phyloP scores from a whole-genome alignment of 2,888 invertebrate genomes.

The Watsonalla binaria region DNA sequence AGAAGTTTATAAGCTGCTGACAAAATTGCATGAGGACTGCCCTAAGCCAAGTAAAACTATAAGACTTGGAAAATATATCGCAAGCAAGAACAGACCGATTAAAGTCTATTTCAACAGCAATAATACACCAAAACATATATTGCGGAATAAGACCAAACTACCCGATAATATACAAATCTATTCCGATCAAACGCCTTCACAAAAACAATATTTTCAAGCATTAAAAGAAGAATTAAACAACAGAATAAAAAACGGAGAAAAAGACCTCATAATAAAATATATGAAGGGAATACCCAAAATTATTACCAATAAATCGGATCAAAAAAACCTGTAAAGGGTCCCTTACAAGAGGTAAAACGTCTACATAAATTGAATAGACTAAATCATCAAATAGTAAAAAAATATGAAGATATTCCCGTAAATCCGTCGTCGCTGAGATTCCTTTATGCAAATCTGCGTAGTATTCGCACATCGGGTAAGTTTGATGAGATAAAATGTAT shows the following conservation, averaged over 20 bases:
- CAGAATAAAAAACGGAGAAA: conserved; percentile 18
- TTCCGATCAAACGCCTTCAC: conserved; percentile 20
- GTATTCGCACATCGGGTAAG: conserved; percentile 12
- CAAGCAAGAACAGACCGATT: conserved; percentile 14
- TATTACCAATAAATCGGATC: conserved; percentile 3
- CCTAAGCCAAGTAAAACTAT: conserved; percentile 15
- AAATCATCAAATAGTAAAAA: conserved; percentile 5
- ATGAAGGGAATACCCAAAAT: conserved; percentile 21
- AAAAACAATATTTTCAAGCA: conserved; percentile 13
- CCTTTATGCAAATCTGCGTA: conserved; percentile 15
- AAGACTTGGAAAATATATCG: conserved; percentile 19
- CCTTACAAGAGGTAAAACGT: background rate
- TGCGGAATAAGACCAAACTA: conserved; percentile 15
- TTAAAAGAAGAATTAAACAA: conserved; percentile 14
- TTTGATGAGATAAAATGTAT: conserved; percentile 16
- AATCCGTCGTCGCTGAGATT: conserved; percentile 6
- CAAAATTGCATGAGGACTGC: conserved; percentile 7
- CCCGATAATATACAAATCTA: conserved; percentile 15
- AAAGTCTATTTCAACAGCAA: conserved; percentile 16
- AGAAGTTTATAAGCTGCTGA: conserved; percentile 10
- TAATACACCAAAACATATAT: conserved; percentile 10
- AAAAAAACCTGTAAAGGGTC: conserved; percentile 10
- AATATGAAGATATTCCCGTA: conserved; percentile 11
- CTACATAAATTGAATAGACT: background rate
- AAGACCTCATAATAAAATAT: conserved; percentile 22